Percentiles rank a stretch among this genome's conserved stretches.
phyloP scores from a whole-genome alignment of 2,113 vertebrate genomes.

The Falco punctatus region DNA sequence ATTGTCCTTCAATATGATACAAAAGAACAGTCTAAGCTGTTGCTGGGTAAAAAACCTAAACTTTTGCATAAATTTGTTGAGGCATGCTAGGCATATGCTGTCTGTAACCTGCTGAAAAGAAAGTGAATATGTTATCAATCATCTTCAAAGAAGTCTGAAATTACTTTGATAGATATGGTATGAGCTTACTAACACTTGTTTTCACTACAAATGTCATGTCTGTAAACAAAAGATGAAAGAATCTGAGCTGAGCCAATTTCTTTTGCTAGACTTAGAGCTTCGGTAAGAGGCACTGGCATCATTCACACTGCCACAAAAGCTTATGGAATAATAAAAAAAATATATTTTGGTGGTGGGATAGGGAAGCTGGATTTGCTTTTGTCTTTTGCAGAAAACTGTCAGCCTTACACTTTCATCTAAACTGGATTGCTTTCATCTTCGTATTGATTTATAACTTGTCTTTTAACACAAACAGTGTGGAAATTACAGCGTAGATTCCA shows the following conservation, averaged over 20 bases:
- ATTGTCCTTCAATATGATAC: background rate
- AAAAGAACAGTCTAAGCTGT: background rate
- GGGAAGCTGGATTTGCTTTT: background rate
- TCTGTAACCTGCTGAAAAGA: background rate
- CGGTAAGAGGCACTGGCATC: background rate
- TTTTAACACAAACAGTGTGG: background rate
- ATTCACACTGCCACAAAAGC: background rate
- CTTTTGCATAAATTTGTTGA: background rate
- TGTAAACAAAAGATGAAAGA: conserved; percentile 43
- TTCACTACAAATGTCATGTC: background rate
- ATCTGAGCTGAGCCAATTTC: background rate
- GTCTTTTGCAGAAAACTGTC: background rate
- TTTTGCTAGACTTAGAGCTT: background rate
- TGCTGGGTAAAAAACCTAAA: background rate
- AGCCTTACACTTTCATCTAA: background rate
- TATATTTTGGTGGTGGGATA: background rate
- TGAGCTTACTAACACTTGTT: background rate
- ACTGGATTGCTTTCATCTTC: conserved; percentile 32
- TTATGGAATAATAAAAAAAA: background rate
- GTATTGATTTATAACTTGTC: background rate
- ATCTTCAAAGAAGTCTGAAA: conserved; percentile 37
- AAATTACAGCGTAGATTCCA: background rate
- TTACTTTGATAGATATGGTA: background rate
- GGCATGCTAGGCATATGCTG: background rate
- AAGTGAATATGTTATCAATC: background rate